phyloP scores from a whole-genome alignment of 2,888 invertebrate species.

The Hyposoter dolosus region DNA sequence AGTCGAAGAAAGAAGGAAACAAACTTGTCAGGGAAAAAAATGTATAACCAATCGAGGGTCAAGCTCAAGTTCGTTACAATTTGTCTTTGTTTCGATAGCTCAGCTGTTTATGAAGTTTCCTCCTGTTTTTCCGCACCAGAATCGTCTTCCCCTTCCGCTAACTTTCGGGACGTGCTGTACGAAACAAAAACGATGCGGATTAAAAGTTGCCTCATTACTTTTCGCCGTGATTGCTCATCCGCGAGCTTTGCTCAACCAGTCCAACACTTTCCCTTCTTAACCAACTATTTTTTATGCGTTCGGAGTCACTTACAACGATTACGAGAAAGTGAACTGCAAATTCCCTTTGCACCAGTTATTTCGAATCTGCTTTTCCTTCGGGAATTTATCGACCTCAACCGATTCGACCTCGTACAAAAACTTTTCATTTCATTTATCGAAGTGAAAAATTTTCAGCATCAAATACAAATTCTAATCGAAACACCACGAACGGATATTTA shows the following conservation, averaged over 20 bases:
- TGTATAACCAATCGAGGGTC: not conserved
- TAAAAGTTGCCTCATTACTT: constrained; percentile 12
- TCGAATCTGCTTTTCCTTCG: not conserved
- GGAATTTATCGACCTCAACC: not conserved
- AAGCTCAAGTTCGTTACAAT: constrained; percentile 29
- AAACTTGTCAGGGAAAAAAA: not conserved
- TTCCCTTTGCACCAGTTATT: not conserved
- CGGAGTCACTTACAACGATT: not conserved
- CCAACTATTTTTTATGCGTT: not conserved
- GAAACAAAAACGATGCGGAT: constrained; percentile 1
- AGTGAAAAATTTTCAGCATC: not conserved
- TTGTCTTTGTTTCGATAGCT: constrained; percentile 30
- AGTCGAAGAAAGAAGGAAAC: not conserved
- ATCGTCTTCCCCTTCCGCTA: not conserved
- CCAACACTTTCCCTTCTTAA: not conserved
- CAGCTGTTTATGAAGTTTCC: constrained; percentile 35
- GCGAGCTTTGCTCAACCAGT: not conserved
- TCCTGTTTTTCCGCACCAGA: constrained; percentile 16
- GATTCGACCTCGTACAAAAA: not conserved
- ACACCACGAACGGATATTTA: not conserved
- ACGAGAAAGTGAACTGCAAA: not conserved
- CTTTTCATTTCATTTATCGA: not conserved
- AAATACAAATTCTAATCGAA: not conserved
- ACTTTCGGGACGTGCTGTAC: constrained; percentile 17
- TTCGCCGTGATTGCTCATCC: not conserved